Evolutionary conservation across 1,140 invertebrate genomes (phyloP), one percentile per base, ranked within the genome.

Genomic region (Melitaea cinxia): DNA sequence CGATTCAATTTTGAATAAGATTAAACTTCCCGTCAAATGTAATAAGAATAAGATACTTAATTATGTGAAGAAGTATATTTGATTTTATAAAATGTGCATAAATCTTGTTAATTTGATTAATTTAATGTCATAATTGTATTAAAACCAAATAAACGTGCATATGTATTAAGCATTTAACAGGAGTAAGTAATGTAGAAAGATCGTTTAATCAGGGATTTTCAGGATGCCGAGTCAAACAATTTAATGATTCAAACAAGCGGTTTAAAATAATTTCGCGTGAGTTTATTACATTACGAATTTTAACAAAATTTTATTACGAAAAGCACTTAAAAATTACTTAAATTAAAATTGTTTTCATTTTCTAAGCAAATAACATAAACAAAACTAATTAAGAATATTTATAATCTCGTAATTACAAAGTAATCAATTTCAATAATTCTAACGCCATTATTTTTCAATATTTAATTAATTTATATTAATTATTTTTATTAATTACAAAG

Each of bases 201-300:
- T 7, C 42, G 21, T 23, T 47, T 47, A 47, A 47, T 21, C 42
- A 5, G 19, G 19, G 10, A 19, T 19, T 21, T 47, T 23, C 19
- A 21, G 42, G 2, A 47, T 19, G 42, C 21, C 23, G n/a, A 47
- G 42, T 19, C 19, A 3, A 24, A 47, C 42, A 19, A n/a, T n/a
- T 12, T 47, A 47, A 47, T 47, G 42, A n/a, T 47, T 47, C 9
- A 47, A 47, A 21, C 42, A 47, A 47, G 42, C 15, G 37, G 14
- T 17, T 42, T 9, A 42, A 42, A 17, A 6, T 42, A 5, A 24
- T 47, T 47, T 23, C 19, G 19, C 12, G 10, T 33, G 6, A 33
- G 30, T 33, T 33, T 33, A 33, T 33, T 33, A 9, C 30, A 33
- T 33, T 33, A 33, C 1, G 9, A 10, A 6, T n/a, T n/a, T 10